phyloP scores from a whole-genome alignment of 2,113 vertebrate species.

The Hippocampus abdominalis region DNA sequence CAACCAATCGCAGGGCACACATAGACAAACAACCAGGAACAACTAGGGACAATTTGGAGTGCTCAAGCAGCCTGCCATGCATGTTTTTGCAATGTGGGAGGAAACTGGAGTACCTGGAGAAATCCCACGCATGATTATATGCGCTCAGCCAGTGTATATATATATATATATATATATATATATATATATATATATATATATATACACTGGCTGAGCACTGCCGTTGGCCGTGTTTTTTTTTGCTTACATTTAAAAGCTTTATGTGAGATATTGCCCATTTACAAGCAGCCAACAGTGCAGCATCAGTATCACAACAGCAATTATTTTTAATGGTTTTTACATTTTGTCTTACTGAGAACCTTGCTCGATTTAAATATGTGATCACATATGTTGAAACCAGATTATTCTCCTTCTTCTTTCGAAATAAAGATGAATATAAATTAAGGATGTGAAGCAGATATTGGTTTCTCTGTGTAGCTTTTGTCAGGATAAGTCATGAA shows the following conservation, averaged over 20 bases:
- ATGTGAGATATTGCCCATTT: not conserved
- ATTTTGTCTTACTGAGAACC: not conserved
- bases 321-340: not conserved
- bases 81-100: too few species aligned
- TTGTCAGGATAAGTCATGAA: slow-evolving; percentile 4
- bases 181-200: too few species aligned
- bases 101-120: too few species aligned
- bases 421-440: not conserved
- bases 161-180: too few species aligned
- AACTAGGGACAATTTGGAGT: too few species aligned
- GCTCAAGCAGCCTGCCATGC: too few species aligned
- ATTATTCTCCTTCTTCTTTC: not conserved
- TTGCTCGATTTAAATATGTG: not conserved
- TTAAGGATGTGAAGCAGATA: not conserved
- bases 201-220: not conserved
- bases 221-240: not conserved
- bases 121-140: too few species aligned
- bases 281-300: not conserved
- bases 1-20: too few species aligned
- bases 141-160: too few species aligned
- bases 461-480: not conserved
- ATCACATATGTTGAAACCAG: not conserved
- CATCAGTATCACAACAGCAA: not conserved
- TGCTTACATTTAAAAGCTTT: not conserved
- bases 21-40: too few species aligned